Base-by-base conservation (phyloP, 2,888 invertebrate species). In the Amblyjoppa fuscipennis region DNA sequence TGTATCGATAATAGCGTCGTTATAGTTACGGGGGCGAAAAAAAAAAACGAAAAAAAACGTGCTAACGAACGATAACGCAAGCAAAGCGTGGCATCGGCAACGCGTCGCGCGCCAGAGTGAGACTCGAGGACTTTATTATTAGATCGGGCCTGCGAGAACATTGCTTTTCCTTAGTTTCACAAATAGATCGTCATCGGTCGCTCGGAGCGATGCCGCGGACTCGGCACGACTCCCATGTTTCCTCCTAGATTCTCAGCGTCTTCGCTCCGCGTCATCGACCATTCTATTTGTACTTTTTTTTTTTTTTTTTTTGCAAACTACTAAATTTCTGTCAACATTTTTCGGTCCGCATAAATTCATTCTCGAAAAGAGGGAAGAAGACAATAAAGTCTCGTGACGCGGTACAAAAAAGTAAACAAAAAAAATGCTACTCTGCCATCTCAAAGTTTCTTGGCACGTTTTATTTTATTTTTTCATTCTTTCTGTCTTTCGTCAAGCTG, bases 111-210 rank as follows among this genome's bases (percentile, higher is more conserved):
- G 82, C 75, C 82, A 73, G 80, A 74, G 81, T 45, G 81, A 77
- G 84, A 80, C 85, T 83, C 78, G 80, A 83, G 73, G 45, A 38
- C 84, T 84, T 85, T 88, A 88, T 89, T 88, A 71, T 89, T 84
- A 80, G 87, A 85, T 31, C 11, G 78, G 70, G 53, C 51, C 66
- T 71, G 79, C 59, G 69, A 73, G 78, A 81, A 86, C 83, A 80
- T 86, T 86, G 87, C 86, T 87, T 89, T 89, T 88, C 89, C 88
- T 87, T 77, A 87, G 87, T 89, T 87, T 88, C 88, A 88, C 87
- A 88, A 89, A 88, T 87, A 89, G 89, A 87, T 85, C 83, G 83
- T 69, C 79, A 79, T 84, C 85, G 83, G 82, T 81, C 77, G 85
- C 64, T 68, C 74, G 77, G 31, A 34, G 61, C 61, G 31, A 28